Evolutionary conservation across 2,797 vertebrate species (phyloP).

Genomic region (Pangasius krempfi): DNA sequence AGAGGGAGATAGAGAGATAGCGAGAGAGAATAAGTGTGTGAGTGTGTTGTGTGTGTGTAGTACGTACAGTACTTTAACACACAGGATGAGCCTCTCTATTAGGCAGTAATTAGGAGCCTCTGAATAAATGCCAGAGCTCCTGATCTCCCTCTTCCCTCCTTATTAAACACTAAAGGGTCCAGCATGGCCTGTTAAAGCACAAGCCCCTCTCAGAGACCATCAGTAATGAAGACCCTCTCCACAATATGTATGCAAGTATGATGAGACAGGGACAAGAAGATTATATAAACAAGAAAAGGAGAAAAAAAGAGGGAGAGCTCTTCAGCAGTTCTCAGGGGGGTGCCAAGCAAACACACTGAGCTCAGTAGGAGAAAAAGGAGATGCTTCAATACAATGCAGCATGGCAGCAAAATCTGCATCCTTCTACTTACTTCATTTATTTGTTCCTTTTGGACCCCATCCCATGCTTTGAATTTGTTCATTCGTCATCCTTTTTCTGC

Average conservation of each 20-base stretch:
- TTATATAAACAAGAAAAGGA: background rate
- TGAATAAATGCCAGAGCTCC: slow-evolving; percentile 18
- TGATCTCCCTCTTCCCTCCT: slow-evolving; percentile 20
- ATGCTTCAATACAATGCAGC: background rate
- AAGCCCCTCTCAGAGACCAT: slow-evolving; percentile 31
- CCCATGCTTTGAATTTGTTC: slow-evolving; percentile 4
- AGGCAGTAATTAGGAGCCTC: slow-evolving; percentile 46
- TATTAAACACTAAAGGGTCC: slow-evolving; percentile 51
- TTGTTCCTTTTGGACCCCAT: slow-evolving; percentile 23
- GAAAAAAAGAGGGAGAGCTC: background rate
- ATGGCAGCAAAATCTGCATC: slow-evolving; percentile 11
- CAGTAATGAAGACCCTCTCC: slow-evolving; percentile 38
- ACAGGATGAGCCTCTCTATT: slow-evolving; percentile 42
- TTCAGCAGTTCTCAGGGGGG: slow-evolving; percentile 17
- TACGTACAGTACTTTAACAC: slow-evolving; percentile 20
- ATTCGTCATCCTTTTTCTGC: slow-evolving; percentile 16
- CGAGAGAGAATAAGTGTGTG: background rate
- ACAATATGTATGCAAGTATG: background rate
- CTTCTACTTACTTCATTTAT: background rate
- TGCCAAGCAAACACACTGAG: slow-evolving; percentile 13
- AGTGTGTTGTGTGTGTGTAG: slow-evolving; percentile 33
- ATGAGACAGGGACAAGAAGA: background rate
- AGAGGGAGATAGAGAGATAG: background rate
- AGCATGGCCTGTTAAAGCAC: slow-evolving; percentile 41
- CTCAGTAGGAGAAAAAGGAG: slow-evolving; percentile 2